Evolutionary conservation across 1,140 invertebrate species (phyloP).

Genomic region (Diabrotica undecimpunctata): DNA sequence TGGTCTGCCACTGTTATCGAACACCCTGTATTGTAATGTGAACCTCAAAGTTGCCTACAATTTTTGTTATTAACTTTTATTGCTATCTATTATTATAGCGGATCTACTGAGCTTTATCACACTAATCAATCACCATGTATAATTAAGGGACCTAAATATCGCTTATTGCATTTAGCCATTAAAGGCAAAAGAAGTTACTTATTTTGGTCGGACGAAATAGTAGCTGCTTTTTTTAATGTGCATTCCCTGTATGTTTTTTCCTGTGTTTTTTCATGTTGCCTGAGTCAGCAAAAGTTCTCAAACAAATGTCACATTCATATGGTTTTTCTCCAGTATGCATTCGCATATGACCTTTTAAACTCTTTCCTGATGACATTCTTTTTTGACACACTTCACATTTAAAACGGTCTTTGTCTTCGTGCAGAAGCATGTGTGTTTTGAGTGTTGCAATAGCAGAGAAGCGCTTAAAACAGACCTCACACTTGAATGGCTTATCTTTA

Average conservation of each 20-base stretch:
- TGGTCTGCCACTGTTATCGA: no score
- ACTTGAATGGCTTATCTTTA: slow-evolving; percentile 7
- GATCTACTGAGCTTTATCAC: no score
- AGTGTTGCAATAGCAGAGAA: background rate
- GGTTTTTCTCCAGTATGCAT: background rate
- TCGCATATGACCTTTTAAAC: background rate
- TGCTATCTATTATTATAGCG: no score
- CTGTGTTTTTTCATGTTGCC: background rate
- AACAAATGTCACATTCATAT: background rate
- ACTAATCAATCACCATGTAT: no score
- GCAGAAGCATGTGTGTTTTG: background rate
- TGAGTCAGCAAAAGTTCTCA: background rate
- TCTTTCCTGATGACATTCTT: background rate
- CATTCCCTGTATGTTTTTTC: slow-evolving; percentile 2
- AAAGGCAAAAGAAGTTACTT: no score
- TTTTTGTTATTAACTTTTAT: no score
- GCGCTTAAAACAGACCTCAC: background rate
- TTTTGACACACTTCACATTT: slow-evolving; percentile 7
- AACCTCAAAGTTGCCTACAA: no score
- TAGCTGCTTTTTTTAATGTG: no score
- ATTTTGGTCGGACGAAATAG: no score
- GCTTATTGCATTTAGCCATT: no score
- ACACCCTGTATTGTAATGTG: no score
- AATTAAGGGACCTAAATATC: no score
- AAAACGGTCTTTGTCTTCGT: background rate